These are phyloP conservation scores for Oenanthe melanoleuca DNA, from an alignment of 2,113 vertebrate species.

Conservation along the genomic window DNA sequence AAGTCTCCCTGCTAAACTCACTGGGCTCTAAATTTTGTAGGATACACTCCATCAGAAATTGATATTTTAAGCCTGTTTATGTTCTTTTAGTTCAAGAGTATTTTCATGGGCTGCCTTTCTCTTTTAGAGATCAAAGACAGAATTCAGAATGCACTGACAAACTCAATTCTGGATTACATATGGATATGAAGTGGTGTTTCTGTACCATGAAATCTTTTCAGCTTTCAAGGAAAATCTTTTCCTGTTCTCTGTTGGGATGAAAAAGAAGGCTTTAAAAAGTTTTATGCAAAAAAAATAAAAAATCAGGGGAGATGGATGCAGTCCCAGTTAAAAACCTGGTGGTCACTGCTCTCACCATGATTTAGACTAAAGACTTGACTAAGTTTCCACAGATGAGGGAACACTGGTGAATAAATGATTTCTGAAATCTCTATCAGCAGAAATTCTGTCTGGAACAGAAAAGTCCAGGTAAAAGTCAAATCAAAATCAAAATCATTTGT, in stretches of 20 bases:
- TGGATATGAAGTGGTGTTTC: background rate
- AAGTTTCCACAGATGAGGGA: background rate
- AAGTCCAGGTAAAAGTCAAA: background rate
- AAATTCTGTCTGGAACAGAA: background rate
- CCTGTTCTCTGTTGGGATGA: background rate
- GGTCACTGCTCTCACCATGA: background rate
- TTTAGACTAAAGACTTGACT: background rate
- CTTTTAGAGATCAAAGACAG: conserved; percentile 37
- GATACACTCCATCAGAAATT: background rate
- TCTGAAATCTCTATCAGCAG: background rate
- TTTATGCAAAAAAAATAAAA: background rate
- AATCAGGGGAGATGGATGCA: background rate
- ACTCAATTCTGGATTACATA: conserved; percentile 30
- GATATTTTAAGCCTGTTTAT: conserved; percentile 3
- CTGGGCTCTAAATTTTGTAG: background rate
- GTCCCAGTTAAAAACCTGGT: background rate
- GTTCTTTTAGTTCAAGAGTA: background rate
- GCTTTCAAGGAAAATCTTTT: conserved; percentile 26
- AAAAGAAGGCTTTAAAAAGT: conserved; percentile 7
- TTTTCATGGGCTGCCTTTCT: conserved; percentile 31
- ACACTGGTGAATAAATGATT: background rate
- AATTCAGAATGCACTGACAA: conserved; percentile 24
- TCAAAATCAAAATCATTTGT: background rate
- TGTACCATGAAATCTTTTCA: conserved; percentile 3
- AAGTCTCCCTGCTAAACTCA: background rate